phyloP scores from a whole-genome alignment of 1,140 invertebrate genomes.

The Chlorops oryzae region DNA sequence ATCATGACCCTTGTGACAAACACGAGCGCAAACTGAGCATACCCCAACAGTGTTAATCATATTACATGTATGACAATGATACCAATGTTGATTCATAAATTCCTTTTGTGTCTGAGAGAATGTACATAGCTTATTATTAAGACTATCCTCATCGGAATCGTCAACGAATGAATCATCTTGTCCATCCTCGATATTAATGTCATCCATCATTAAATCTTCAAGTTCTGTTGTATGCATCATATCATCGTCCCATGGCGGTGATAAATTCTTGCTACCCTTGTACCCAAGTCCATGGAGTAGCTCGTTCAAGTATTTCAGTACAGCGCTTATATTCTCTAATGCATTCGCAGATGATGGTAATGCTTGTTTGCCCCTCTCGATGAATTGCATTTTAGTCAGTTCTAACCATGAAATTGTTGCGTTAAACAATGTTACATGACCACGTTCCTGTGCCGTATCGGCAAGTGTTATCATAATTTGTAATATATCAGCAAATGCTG shows the following conservation, averaged over 20 bases:
- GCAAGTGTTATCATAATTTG: slow-evolving; percentile 72
- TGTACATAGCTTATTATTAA: slow-evolving; percentile 92
- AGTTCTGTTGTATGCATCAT: slow-evolving; percentile 65
- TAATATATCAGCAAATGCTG: slow-evolving; percentile 76
- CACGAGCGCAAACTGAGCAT: slow-evolving; percentile 92
- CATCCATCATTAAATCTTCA: slow-evolving; percentile 60
- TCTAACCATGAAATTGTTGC: slow-evolving; percentile 75
- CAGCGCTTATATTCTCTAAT: slow-evolving; percentile 37
- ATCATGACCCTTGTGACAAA: slow-evolving; percentile 95
- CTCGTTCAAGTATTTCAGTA: slow-evolving; percentile 52
- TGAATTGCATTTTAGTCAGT: slow-evolving; percentile 57
- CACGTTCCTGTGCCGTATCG: slow-evolving; percentile 67
- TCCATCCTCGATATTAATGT: slow-evolving; percentile 82
- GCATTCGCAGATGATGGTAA: slow-evolving; percentile 17
- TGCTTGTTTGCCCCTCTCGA: slow-evolving; percentile 55
- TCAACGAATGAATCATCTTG: slow-evolving; percentile 88
- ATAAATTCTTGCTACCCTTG: slow-evolving; percentile 55
- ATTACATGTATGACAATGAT: slow-evolving; percentile 96
- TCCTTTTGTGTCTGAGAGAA: slow-evolving; percentile 96
- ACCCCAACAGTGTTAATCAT: slow-evolving; percentile 98
- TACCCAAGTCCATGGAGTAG: slow-evolving; percentile 45
- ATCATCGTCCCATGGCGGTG: slow-evolving; percentile 75
- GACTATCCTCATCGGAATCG: slow-evolving; percentile 92
- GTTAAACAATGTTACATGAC: slow-evolving; percentile 73
- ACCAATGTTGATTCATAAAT: slow-evolving; percentile 98